These are phyloP conservation scores for Teleogryllus oceanicus DNA, from an alignment of 2,888 invertebrate species.

Conservation along the genomic window DNA sequence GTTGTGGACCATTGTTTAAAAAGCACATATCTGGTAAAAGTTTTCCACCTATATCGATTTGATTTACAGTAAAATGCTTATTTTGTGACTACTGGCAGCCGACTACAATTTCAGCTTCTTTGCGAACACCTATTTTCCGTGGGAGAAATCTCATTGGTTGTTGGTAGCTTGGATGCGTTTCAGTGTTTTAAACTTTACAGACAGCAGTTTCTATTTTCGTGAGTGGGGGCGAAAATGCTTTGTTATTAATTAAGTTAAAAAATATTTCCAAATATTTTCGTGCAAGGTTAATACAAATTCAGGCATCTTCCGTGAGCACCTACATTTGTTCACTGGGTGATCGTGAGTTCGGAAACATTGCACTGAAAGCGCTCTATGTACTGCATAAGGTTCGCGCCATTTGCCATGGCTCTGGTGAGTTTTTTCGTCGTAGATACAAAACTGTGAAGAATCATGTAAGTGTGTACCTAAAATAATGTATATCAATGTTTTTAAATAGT, in stretches of 20 bases:
- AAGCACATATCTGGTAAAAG: no score
- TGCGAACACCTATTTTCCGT: background rate
- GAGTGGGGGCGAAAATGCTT: no score
- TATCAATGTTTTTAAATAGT: background rate
- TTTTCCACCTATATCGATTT: no score
- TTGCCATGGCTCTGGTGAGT: conserved; percentile 53
- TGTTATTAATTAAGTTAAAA: no score
- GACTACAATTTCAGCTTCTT: no score
- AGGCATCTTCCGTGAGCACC: no score
- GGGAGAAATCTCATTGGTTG: background rate
- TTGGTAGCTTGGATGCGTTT: background rate
- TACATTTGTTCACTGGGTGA: background rate
- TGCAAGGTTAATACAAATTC: no score
- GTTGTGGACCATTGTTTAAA: no score
- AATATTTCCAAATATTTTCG: no score
- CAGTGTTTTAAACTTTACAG: background rate
- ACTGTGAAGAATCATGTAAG: conserved; percentile 2
- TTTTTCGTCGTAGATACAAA: conserved; percentile 32
- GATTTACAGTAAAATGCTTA: no score
- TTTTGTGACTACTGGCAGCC: no score
- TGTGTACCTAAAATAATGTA: conserved; percentile 20
- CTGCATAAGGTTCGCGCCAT: conserved; percentile 47
- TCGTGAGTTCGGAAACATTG: background rate
- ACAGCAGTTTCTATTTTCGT: background rate
- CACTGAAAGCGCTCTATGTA: conserved; percentile 19